These are phyloP conservation scores for Sinelater perroti DNA, from an alignment of 2,888 invertebrate genomes.

Conservation along the genomic window DNA sequence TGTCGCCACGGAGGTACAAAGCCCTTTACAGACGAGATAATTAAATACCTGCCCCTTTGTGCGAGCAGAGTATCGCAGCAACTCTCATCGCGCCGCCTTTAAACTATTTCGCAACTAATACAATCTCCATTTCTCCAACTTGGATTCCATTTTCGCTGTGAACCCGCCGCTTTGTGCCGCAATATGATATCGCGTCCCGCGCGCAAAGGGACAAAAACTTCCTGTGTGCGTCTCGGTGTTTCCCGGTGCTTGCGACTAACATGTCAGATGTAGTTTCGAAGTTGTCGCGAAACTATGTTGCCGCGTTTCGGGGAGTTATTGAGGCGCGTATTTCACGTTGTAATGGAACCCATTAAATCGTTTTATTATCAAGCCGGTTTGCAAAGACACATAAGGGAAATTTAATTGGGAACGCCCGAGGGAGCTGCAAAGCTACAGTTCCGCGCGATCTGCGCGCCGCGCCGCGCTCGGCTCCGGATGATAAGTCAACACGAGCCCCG, in stretches of 20 bases:
- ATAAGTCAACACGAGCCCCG: too few species aligned
- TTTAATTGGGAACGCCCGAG: constrained; percentile 23
- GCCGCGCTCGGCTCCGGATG: too few species aligned
- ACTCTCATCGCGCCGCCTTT: constrained; percentile 26
- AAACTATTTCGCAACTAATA: constrained; percentile 38
- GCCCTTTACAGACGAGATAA: constrained; percentile 26
- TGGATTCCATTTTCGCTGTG: constrained; percentile 31
- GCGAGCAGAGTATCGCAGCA: constrained; percentile 24
- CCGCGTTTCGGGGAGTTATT: constrained; percentile 28
- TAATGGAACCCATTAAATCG: constrained; percentile 22
- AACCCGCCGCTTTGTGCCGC: constrained; percentile 33
- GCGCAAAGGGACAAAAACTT: constrained; percentile 30
- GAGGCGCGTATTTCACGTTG: constrained; percentile 19
- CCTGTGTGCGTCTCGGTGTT: constrained; percentile 29
- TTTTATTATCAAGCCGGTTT: constrained; percentile 27
- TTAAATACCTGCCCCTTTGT: constrained; percentile 34
- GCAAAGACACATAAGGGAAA: constrained; percentile 24
- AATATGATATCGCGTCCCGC: constrained; percentile 29
- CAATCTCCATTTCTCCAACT: constrained; percentile 36
- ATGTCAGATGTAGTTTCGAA: constrained; percentile 36
- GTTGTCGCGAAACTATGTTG: constrained; percentile 32
- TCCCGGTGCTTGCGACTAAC: constrained; percentile 33
- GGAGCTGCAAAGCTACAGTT: constrained; percentile 18
- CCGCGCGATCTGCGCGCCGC: constrained; percentile 10
- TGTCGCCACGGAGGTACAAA: constrained; percentile 22